A percentile compares a stretch with the other conserved stretches of the same genome.
Evolutionary conservation across 2,888 invertebrate species (phyloP).

Genomic region (Julus scandinavius): DNA sequence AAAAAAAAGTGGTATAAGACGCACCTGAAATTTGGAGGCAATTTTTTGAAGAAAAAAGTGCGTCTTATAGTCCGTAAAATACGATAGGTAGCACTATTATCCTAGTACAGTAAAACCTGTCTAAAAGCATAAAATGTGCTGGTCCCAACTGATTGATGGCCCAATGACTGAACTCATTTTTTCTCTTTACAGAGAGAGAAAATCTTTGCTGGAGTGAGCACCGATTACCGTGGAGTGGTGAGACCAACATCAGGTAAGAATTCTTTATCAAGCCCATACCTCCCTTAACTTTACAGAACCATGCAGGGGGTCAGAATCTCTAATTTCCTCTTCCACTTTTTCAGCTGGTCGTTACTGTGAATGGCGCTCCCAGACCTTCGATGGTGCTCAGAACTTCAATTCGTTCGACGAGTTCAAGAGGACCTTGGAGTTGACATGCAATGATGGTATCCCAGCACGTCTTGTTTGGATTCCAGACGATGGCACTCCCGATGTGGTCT

Average conservation of each 20-base stretch:
- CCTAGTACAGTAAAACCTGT: no score
- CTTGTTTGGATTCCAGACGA: conserved; percentile 87
- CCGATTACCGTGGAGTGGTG: conserved; percentile 79
- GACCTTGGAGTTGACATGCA: conserved; percentile 80
- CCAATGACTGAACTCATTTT: not conserved
- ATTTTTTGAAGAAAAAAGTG: no score
- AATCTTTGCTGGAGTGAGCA: conserved; percentile 83
- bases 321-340: not conserved
- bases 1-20: no score
- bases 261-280: not conserved
- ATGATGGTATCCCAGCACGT: conserved; percentile 75
- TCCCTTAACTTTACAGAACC: not conserved
- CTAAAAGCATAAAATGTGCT: no score
- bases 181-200: conserved; percentile 70
- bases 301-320: not conserved
- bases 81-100: no score
- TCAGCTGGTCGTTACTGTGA: conserved; percentile 86
- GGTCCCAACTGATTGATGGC: no score
- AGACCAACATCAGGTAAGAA: conserved; percentile 79
- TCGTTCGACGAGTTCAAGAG: conserved; percentile 79
- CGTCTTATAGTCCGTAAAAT: no score
- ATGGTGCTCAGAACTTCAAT: conserved; percentile 73
- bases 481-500: conserved; percentile 84
- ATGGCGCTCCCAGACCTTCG: conserved; percentile 82
- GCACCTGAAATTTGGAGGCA: no score